These are phyloP conservation scores for Buathra laborator DNA, from an alignment of 2,888 invertebrate genomes.

Conservation along the genomic window DNA sequence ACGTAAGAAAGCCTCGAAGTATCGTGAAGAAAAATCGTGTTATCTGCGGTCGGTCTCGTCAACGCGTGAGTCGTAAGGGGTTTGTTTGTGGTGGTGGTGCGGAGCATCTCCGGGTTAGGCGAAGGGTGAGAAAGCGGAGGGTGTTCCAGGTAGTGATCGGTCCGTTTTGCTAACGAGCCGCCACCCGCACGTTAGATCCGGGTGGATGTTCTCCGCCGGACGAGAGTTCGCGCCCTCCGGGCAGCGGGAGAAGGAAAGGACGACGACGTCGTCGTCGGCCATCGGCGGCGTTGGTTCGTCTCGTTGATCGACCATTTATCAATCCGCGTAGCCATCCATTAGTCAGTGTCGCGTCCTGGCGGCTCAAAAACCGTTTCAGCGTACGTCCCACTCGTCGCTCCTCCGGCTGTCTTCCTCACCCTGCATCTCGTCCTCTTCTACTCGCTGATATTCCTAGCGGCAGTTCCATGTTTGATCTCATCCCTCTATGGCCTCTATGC, in stretches of 20 bases:
- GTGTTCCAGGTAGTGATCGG: constrained; percentile 30
- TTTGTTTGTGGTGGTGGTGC: not conserved
- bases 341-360: constrained; percentile 77
- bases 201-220: constrained; percentile 24
- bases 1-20: constrained; percentile 8
- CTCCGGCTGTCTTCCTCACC: constrained; percentile 32
- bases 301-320: constrained; percentile 77
- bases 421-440: constrained; percentile 13
- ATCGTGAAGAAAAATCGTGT: constrained; percentile 34
- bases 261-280: constrained; percentile 57
- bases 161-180: constrained; percentile 63
- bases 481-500: constrained; percentile 18
- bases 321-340: constrained; percentile 78
- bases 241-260: constrained; percentile 54
- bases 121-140: constrained; percentile 28
- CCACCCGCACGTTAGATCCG: constrained; percentile 30
- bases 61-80: not conserved
- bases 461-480: constrained; percentile 40
- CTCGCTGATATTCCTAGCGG: constrained; percentile 48
- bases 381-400: constrained; percentile 61
- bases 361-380: constrained; percentile 75
- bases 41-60: constrained; percentile 19
- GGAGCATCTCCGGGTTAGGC: not conserved
- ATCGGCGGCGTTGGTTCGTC: constrained; percentile 52
- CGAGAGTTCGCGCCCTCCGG: constrained; percentile 37